Percentiles rank a stretch among this genome's conserved stretches.
Evolutionary conservation across 2,888 invertebrate species (phyloP).

Genomic region (Dysmachus trigonus): DNA sequence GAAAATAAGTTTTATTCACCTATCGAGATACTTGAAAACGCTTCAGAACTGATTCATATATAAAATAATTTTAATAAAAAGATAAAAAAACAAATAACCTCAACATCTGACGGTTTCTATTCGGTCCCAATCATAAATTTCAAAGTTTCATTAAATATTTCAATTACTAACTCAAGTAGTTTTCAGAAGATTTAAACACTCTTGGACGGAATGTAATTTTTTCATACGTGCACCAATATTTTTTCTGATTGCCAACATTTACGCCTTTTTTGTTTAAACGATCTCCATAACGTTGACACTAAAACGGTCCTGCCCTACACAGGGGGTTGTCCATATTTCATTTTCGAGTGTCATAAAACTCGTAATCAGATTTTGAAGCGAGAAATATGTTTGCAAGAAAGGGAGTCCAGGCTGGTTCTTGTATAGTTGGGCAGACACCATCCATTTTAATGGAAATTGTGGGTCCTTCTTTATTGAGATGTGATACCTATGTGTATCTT

Average conservation of each 20-base stretch:
- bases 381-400: constrained; percentile 54
- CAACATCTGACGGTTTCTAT: not conserved
- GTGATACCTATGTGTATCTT: constrained; percentile 47
- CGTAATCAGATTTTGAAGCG: constrained; percentile 64
- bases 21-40: not conserved
- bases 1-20: too few species aligned
- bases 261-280: constrained; percentile 28
- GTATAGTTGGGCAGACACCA: constrained; percentile 43
- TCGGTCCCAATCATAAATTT: not conserved
- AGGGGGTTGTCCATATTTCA: constrained; percentile 31
- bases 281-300: constrained; percentile 29
- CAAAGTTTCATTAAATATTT: constrained; percentile 8
- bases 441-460: constrained; percentile 49
- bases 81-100: not conserved
- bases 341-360: constrained; percentile 57
- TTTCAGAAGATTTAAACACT: constrained; percentile 26
- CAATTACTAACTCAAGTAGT: constrained; percentile 11
- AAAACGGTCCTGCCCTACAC: not conserved
- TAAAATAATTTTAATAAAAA: not conserved
- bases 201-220: not conserved
- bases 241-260: constrained; percentile 27
- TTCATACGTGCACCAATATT: constrained; percentile 4
- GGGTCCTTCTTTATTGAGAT: constrained; percentile 49
- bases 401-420: constrained; percentile 2
- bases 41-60: not conserved